Conservation (phyloP, 2,113 vertebrate genomes). For the Sula dactylatra region DNA sequence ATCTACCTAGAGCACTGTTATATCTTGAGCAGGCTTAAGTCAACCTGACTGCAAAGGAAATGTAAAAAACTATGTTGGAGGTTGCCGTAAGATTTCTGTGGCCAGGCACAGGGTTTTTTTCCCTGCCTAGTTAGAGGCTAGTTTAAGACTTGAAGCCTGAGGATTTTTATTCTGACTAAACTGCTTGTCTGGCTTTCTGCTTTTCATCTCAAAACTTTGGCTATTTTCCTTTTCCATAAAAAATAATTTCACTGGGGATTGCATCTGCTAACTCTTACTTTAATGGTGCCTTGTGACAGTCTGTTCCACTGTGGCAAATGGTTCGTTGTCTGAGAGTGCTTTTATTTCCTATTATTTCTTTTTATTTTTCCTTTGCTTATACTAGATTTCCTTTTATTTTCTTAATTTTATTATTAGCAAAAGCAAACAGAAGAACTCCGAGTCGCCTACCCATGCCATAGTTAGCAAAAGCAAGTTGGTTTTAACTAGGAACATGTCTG, state of each 20-base stretch:
- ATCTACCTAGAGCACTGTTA: neutral
- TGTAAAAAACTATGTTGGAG: accelerated
- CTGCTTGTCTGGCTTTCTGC: neutral
- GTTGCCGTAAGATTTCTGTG: neutral
- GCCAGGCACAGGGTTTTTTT: neutral
- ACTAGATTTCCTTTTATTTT: neutral
- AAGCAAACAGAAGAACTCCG: neutral
- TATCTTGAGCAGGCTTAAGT: neutral
- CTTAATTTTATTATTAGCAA: neutral
- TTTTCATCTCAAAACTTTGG: neutral
- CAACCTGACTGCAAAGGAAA: neutral
- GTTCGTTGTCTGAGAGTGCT: neutral
- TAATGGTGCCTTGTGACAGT: neutral
- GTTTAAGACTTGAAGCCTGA: neutral
- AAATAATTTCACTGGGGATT: neutral
- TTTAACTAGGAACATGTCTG: neutral
- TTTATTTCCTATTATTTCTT: neutral
- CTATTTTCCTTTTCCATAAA: neutral
- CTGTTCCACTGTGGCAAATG: neutral
- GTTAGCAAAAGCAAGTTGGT: neutral
- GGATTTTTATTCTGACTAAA: neutral
- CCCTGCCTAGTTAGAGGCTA: neutral
- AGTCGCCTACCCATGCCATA: neutral
- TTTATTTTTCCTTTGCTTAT: neutral
- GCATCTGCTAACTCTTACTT: neutral